Evolutionary conservation across 2,113 vertebrate species (phyloP).

Genomic region (Aix galericulata): DNA sequence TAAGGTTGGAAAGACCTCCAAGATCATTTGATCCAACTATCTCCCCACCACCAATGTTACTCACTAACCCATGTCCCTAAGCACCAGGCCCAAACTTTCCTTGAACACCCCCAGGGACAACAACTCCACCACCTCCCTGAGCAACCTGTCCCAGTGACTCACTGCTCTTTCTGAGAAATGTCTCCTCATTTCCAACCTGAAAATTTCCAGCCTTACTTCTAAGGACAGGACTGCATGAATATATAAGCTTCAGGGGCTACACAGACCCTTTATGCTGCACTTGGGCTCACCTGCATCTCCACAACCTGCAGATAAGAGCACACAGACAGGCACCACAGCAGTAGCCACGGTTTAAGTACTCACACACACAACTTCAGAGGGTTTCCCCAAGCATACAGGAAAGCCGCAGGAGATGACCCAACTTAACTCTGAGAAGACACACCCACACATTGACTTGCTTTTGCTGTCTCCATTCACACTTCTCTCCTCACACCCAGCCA

Average conservation of each 20-base stretch:
- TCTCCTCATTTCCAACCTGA: too few relatives aligned
- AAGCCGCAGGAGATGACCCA: accelerated
- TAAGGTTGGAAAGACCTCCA: too few relatives aligned
- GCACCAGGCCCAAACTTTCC: too few relatives aligned
- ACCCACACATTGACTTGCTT: background rate
- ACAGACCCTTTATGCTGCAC: accelerated
- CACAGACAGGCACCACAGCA: accelerated
- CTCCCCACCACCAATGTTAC: too few relatives aligned
- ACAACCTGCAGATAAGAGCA: accelerated
- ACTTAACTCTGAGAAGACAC: too few relatives aligned
- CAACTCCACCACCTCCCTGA: too few relatives aligned
- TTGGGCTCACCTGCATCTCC: background rate
- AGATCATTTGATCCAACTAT: too few relatives aligned
- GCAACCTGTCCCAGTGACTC: too few relatives aligned
- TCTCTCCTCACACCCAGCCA: background rate
- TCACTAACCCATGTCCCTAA: too few relatives aligned
- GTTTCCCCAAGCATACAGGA: background rate
- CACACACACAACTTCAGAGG: background rate
- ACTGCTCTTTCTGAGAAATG: too few relatives aligned
- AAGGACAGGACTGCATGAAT: background rate
- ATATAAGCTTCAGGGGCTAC: accelerated
- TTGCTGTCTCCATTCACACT: accelerated
- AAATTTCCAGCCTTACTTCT: background rate
- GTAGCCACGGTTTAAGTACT: background rate
- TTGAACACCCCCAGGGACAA: too few relatives aligned